Evolutionary conservation across 2,797 vertebrate species (phyloP).

Genomic region (Tiaroga cobitis): DNA sequence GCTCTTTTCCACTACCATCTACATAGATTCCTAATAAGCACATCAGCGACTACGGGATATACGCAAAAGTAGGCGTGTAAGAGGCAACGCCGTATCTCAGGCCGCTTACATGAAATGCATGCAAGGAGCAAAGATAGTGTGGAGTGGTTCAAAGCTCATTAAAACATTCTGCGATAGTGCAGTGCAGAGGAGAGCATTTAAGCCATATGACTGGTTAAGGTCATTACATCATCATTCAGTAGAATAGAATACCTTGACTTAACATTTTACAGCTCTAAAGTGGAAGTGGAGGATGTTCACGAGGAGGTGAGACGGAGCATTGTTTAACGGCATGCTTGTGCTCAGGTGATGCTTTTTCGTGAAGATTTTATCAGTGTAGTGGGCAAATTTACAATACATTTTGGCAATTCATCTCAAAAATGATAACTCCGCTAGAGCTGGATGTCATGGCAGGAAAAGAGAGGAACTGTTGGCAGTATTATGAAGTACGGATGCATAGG

Average conservation of each 20-base stretch:
- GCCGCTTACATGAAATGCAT: slow-evolving; percentile 68
- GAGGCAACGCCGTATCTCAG: slow-evolving; percentile 63
- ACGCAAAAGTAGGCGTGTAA: slow-evolving; percentile 62
- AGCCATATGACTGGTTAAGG: slow-evolving; percentile 13
- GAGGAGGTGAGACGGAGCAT: background rate
- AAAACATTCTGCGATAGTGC: slow-evolving; percentile 19
- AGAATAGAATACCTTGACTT: background rate
- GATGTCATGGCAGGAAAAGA: background rate
- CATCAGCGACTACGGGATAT: slow-evolving; percentile 58
- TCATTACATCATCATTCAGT: background rate
- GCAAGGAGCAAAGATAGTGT: slow-evolving; percentile 66
- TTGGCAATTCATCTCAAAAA: slow-evolving; percentile 30
- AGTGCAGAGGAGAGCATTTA: background rate
- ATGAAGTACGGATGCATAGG: background rate
- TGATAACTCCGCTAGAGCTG: background rate
- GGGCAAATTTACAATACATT: background rate
- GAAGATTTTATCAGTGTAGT: background rate
- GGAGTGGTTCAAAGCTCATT: slow-evolving; percentile 32
- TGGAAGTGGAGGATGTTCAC: slow-evolving; percentile 3
- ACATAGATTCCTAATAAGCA: slow-evolving; percentile 57
- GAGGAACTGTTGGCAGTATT: slow-evolving; percentile 4
- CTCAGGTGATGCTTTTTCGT: background rate
- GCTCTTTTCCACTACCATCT: slow-evolving; percentile 48
- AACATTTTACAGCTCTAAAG: background rate
- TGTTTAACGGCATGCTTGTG: slow-evolving; percentile 31